Evolutionary conservation across 2,113 vertebrate genomes (phyloP).

Genomic region (Cochlearius cochlearius): DNA sequence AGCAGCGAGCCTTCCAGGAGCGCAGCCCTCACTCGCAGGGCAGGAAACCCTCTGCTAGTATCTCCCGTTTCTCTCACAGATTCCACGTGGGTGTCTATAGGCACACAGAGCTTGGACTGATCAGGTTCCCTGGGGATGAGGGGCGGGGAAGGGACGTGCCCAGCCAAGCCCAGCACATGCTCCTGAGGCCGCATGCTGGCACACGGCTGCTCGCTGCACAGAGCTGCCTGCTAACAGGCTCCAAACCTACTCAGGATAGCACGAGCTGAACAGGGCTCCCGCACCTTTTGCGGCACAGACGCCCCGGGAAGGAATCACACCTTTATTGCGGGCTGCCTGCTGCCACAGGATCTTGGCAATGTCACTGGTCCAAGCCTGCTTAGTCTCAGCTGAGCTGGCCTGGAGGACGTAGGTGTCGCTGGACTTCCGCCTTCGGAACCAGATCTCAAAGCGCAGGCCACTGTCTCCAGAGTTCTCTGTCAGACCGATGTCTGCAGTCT

Average conservation of each 20-base stretch:
- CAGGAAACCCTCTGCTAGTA: neutral
- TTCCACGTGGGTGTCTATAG: neutral
- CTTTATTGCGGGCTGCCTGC: conserved; percentile 92
- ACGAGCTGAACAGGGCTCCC: conserved; percentile 35
- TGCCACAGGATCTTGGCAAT: conserved; percentile 91
- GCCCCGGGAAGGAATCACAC: conserved; percentile 67
- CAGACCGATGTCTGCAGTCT: conserved; percentile 87
- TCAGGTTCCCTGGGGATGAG: neutral
- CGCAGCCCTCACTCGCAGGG: neutral
- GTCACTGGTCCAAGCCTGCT: conserved; percentile 86
- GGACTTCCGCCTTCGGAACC: conserved; percentile 86
- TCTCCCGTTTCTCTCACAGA: neutral
- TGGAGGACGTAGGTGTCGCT: conserved; percentile 85
- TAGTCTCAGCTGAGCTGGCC: conserved; percentile 78
- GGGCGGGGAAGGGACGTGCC: neutral
- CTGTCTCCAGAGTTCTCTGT: conserved; percentile 83
- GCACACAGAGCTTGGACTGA: neutral
- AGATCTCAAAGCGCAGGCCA: conserved; percentile 84
- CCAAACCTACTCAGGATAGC: conserved; percentile 44
- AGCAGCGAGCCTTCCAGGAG: neutral
- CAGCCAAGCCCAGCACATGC: conserved; percentile 35
- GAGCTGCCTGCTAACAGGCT: neutral
- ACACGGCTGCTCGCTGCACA: neutral
- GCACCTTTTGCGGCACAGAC: conserved; percentile 43
- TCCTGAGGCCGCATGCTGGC: neutral